A percentile compares a stretch with the other conserved stretches of the same genome.
These are phyloP conservation scores for Eutolmus rufibarbis DNA, from an alignment of 2,888 invertebrate genomes.

Conservation along the genomic window DNA sequence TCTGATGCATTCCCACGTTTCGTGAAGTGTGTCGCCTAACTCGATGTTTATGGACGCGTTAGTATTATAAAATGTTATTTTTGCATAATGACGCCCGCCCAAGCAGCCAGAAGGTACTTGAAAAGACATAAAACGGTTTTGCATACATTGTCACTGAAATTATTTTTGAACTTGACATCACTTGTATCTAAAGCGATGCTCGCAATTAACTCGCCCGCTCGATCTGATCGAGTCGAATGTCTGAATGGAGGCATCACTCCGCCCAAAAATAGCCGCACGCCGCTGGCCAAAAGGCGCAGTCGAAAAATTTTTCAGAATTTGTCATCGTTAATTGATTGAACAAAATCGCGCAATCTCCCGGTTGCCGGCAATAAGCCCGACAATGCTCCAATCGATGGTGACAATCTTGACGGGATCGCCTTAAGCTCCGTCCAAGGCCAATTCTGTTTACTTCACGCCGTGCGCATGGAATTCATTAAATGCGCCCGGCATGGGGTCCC, in stretches of 20 bases:
- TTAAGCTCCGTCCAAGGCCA: background rate
- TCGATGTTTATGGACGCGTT: background rate
- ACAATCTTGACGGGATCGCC: background rate
- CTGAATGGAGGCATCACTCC: background rate
- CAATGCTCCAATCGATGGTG: background rate
- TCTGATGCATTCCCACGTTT: background rate
- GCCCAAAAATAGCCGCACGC: background rate
- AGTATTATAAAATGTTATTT: background rate
- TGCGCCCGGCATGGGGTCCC: background rate
- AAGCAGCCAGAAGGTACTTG: background rate
- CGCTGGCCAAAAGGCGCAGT: background rate
- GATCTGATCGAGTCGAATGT: background rate
- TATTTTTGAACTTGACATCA: background rate
- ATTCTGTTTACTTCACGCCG: background rate
- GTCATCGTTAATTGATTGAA: background rate
- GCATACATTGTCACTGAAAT: background rate
- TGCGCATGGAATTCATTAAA: background rate
- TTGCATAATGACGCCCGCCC: background rate
- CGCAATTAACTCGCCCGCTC: background rate
- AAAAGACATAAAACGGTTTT: background rate
- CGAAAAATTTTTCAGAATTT: background rate
- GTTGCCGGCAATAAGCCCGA: background rate
- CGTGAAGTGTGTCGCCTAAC: background rate
- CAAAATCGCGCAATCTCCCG: background rate
- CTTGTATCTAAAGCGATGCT: background rate